phyloP scores from a whole-genome alignment of 2,113 vertebrate species.

The Nematolebias whitei region DNA sequence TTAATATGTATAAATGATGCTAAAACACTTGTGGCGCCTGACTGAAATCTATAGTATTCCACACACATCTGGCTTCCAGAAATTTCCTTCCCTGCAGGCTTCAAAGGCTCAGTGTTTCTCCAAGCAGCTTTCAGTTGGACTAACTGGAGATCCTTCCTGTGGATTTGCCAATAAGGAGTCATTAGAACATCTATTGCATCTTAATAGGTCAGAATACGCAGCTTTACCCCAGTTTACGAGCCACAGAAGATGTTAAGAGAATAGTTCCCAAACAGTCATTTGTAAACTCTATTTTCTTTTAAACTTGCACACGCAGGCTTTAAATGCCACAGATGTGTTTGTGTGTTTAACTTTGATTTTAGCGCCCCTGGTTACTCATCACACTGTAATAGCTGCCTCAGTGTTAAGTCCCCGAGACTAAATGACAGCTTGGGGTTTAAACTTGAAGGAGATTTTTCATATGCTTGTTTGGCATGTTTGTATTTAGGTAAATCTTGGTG shows the following conservation, averaged over 20 bases:
- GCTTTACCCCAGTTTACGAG: slow-evolving; percentile 26
- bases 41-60: slow-evolving; percentile 57
- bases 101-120: slow-evolving; percentile 31
- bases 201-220: slow-evolving; percentile 20
- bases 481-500: slow-evolving; percentile 17
- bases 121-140: slow-evolving; percentile 33
- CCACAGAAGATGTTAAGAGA: slow-evolving; percentile 2
- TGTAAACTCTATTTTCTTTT: neutral
- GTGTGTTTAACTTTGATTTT: slow-evolving; percentile 27
- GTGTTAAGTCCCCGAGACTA: slow-evolving; percentile 46
- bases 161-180: slow-evolving; percentile 47
- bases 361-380: slow-evolving; percentile 1
- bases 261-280: neutral
- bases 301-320: neutral
- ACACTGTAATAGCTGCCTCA: slow-evolving; percentile 26
- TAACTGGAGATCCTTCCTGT: slow-evolving; percentile 23
- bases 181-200: slow-evolving; percentile 34
- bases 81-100: slow-evolving; percentile 37
- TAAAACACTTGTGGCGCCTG: slow-evolving; percentile 24
- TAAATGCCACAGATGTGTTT: slow-evolving; percentile 1
- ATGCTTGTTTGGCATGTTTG: slow-evolving; percentile 34
- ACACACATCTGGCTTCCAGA: slow-evolving; percentile 79
- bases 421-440: slow-evolving; percentile 38
- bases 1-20: slow-evolving; percentile 49
- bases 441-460: slow-evolving; percentile 38